Percentiles rank a stretch among this genome's conserved stretches.
These are phyloP conservation scores for Brachyrhaphis roseni DNA, from an alignment of 2,797 vertebrate genomes.

Conservation along the genomic window DNA sequence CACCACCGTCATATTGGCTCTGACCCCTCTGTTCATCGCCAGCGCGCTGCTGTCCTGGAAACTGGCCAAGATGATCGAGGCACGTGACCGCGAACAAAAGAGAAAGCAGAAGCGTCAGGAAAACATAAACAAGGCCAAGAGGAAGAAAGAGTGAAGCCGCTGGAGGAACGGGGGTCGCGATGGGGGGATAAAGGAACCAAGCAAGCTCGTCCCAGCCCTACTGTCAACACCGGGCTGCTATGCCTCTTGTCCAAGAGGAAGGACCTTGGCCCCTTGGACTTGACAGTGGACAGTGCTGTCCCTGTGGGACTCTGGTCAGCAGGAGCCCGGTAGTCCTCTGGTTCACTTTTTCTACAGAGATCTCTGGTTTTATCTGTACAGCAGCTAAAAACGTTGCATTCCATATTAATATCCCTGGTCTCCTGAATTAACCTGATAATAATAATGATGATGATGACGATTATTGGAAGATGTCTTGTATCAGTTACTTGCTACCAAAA, in stretches of 20 bases:
- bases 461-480: slow-evolving; percentile 41
- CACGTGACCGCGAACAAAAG: slow-evolving; percentile 94
- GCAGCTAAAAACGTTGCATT: slow-evolving; percentile 78
- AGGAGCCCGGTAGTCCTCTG: slow-evolving; percentile 71
- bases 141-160: slow-evolving; percentile 89
- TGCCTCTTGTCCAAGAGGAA: slow-evolving; percentile 46
- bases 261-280: slow-evolving; percentile 53
- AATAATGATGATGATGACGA: slow-evolving; percentile 16
- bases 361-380: slow-evolving; percentile 52
- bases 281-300: slow-evolving; percentile 49
- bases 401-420: slow-evolving; percentile 64
- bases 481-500: slow-evolving; percentile 51
- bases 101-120: slow-evolving; percentile 98
- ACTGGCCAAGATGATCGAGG: slow-evolving; percentile 98
- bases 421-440: slow-evolving; percentile 49
- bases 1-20: slow-evolving; percentile 93
- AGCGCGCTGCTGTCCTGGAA: slow-evolving; percentile 97
- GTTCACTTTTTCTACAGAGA: slow-evolving; percentile 52
- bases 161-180: slow-evolving; percentile 13
- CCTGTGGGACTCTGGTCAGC: slow-evolving; percentile 66
- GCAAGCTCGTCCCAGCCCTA: slow-evolving; percentile 51
- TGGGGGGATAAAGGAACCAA: slow-evolving; percentile 45
- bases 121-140: slow-evolving; percentile 97
- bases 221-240: slow-evolving; percentile 56
- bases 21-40: slow-evolving; percentile 93